Percentiles rank a stretch among this genome's conserved stretches.
Evolutionary conservation across 2,113 vertebrate species (phyloP).

Genomic region (Platycercus adscitus): DNA sequence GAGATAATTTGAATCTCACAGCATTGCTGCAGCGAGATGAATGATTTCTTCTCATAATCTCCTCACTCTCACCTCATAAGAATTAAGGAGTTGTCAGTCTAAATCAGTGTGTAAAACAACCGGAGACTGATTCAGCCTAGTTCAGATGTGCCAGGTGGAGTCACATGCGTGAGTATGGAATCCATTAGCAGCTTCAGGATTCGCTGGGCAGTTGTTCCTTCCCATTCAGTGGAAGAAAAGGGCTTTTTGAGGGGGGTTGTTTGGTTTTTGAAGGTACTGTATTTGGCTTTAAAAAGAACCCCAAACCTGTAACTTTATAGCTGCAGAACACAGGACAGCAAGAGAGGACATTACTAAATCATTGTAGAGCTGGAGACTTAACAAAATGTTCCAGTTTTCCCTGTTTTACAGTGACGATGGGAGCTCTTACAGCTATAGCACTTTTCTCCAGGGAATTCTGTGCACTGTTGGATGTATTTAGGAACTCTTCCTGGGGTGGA

Average conservation of each 20-base stretch:
- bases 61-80: conserved; percentile 61
- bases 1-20: conserved; percentile 4
- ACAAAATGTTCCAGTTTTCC: neutral
- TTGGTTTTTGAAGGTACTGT: neutral
- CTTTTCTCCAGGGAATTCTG: neutral
- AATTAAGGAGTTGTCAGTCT: conserved; percentile 51
- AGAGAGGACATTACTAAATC: neutral
- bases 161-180: neutral
- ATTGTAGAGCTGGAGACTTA: neutral
- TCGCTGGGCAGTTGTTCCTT: neutral
- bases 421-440: neutral
- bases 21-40: conserved; percentile 14
- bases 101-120: neutral
- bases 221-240: neutral
- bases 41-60: conserved; percentile 50
- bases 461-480: neutral
- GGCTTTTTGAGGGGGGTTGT: rapidly evolving
- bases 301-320: neutral
- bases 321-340: neutral
- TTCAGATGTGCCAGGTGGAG: neutral
- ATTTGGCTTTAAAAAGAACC: neutral
- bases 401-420: neutral
- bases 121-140: neutral
- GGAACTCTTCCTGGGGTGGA: neutral
- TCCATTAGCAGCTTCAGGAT: neutral